Evolutionary conservation across 2,888 invertebrate species (phyloP).

Genomic region (Operophtera brumata): DNA sequence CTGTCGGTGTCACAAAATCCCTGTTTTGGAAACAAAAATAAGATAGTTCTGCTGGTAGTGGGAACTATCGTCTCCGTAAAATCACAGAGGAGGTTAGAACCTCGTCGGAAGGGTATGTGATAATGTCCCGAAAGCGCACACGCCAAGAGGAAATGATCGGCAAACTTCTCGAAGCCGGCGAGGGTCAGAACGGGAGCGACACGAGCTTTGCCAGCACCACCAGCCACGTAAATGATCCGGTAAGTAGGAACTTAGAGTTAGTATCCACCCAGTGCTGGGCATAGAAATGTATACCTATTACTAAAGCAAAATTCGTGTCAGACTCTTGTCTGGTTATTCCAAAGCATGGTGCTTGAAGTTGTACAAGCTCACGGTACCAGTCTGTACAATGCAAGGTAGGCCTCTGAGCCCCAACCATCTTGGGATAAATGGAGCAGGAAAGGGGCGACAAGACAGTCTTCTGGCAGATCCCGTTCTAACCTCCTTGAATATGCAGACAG

Average conservation of each 20-base stretch:
- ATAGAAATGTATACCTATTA: no score
- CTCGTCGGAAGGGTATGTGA: conserved; percentile 52
- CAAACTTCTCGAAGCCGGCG: conserved; percentile 53
- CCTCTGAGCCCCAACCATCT: no score
- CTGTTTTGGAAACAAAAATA: neutral
- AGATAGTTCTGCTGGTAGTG: neutral
- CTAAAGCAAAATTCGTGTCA: no score
- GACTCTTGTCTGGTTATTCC: no score
- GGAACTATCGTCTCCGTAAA: neutral
- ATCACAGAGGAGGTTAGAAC: neutral
- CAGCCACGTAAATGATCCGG: conserved; percentile 48
- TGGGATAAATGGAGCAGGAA: no score
- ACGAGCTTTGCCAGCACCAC: conserved; percentile 52
- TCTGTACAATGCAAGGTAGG: no score
- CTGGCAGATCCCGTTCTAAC: no score
- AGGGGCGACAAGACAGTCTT: no score
- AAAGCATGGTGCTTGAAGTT: no score
- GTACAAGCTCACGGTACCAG: no score
- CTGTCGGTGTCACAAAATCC: neutral
- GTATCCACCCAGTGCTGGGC: no score
- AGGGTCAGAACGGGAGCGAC: conserved; percentile 60
- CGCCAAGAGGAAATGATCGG: conserved; percentile 66
- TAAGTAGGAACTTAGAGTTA: conserved; percentile 37
- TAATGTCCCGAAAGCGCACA: conserved; percentile 73
- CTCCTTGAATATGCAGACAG: no score